Evolutionary conservation across 30 jellyfish, hydroid and myxozoan species (phyloP).

Genomic region (Rhopilema esculentum): DNA sequence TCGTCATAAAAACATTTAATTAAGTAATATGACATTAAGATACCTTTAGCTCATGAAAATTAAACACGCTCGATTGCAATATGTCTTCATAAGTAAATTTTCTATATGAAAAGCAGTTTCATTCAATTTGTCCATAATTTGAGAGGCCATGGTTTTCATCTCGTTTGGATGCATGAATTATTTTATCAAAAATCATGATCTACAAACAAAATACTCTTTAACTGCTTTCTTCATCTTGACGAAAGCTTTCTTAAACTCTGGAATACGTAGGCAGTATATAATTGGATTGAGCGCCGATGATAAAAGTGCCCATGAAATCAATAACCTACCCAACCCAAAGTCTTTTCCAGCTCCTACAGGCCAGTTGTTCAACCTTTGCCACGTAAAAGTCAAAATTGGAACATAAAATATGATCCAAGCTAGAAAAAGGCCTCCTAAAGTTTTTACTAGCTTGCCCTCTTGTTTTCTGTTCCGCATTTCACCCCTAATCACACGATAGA

Average conservation of each 20-base stretch:
- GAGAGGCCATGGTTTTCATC: no score
- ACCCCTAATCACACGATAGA: slow-evolving; percentile 43
- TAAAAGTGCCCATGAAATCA: slow-evolving; percentile 57
- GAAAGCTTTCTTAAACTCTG: slow-evolving; percentile 59
- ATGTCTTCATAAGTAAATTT: no score
- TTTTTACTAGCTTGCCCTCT: slow-evolving; percentile 65
- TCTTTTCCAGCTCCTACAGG: slow-evolving; percentile 4
- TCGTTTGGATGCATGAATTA: no score
- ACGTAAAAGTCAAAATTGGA: slow-evolving; percentile 47
- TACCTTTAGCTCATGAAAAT: no score
- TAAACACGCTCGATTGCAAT: no score
- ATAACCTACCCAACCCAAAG: slow-evolving; percentile 14
- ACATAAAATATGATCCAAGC: slow-evolving; percentile 62
- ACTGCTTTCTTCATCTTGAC: not conserved
- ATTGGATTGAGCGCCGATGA: slow-evolving; percentile 65
- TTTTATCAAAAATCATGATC: no score
- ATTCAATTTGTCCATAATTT: no score
- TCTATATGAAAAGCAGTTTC: no score
- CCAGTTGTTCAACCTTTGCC: slow-evolving; percentile 35
- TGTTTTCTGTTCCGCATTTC: slow-evolving; percentile 56
- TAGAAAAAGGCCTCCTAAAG: slow-evolving; percentile 50
- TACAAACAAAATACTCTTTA: not conserved
- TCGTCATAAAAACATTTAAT: no score
- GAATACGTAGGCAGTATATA: slow-evolving; percentile 52
- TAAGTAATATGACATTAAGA: no score